Evolutionary conservation across 2,888 invertebrate species (phyloP).

Genomic region (Abrostola tripartita): DNA sequence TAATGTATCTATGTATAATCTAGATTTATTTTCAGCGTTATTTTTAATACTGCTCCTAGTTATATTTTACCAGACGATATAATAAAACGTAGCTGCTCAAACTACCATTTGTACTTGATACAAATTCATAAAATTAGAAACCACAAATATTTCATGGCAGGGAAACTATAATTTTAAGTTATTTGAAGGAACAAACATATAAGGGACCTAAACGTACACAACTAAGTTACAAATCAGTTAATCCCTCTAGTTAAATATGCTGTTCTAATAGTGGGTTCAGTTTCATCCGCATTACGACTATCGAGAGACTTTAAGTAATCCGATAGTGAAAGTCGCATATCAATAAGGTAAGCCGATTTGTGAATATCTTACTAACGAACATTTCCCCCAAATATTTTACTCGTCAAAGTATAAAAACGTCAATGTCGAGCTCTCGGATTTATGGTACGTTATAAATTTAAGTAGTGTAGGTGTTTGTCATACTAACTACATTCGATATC

Average conservation of each 20-base stretch:
- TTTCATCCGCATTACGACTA: not conserved
- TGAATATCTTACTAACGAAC: conserved; percentile 14
- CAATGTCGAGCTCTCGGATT: not conserved
- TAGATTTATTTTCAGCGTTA: too few species aligned
- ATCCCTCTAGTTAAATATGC: not conserved
- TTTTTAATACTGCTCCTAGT: too few species aligned
- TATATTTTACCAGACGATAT: too few species aligned
- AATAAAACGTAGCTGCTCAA: too few species aligned
- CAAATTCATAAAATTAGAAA: too few species aligned
- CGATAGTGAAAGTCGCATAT: conserved; percentile 28
- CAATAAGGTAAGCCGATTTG: conserved; percentile 33
- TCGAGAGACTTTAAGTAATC: conserved; percentile 18
- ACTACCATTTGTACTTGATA: too few species aligned
- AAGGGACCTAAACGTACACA: too few species aligned
- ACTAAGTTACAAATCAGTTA: not conserved
- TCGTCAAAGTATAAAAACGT: conserved; percentile 8
- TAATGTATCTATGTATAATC: too few species aligned
- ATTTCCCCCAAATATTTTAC: conserved; percentile 9
- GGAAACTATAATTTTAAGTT: too few species aligned
- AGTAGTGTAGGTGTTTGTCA: not conserved
- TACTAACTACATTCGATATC: not conserved
- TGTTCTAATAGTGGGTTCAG: not conserved
- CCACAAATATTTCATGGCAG: too few species aligned
- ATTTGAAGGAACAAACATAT: too few species aligned
- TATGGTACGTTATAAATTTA: not conserved